phyloP scores from a whole-genome alignment of 2,113 vertebrate genomes.

The Galeopterus variegatus region DNA sequence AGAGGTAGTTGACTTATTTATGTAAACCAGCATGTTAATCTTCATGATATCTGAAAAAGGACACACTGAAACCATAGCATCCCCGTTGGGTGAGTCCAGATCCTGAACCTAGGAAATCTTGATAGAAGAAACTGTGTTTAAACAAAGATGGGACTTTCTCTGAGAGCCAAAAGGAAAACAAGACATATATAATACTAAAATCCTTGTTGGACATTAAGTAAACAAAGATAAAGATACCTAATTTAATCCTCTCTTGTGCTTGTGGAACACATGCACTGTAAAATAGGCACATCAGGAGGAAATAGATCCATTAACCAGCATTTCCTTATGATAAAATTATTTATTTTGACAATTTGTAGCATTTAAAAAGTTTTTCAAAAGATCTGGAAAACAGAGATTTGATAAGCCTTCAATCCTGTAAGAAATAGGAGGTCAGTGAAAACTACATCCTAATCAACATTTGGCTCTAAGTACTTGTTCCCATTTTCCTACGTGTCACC shows the following conservation, averaged over 20 bases:
- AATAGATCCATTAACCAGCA: neutral
- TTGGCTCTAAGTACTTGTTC: conserved; percentile 32
- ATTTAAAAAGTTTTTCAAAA: conserved; percentile 55
- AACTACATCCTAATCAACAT: conserved; percentile 28
- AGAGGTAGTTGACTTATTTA: conserved; percentile 45
- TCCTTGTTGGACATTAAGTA: conserved; percentile 51
- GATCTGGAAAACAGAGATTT: conserved; percentile 51
- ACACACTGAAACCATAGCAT: conserved; percentile 28
- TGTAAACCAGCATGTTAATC: conserved; percentile 53
- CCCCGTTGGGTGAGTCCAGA: conserved; percentile 25
- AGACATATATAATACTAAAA: conserved; percentile 14
- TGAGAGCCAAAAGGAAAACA: conserved; percentile 67
- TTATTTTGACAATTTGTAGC: conserved; percentile 73
- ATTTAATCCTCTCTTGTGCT: conserved; percentile 58
- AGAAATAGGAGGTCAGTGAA: conserved; percentile 53
- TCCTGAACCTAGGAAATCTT: conserved; percentile 40
- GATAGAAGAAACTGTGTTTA: conserved; percentile 51
- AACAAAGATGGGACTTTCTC: conserved; percentile 68
- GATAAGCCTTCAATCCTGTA: conserved; percentile 67
- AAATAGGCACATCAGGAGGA: conserved; percentile 42
- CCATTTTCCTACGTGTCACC: neutral
- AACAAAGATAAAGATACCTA: conserved; percentile 44
- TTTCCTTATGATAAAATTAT: conserved; percentile 61
- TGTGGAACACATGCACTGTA: conserved; percentile 37
- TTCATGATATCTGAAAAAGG: conserved; percentile 49